Conservation (phyloP, 92 coral and sea anemone species). For the Phenganax stokvisi region DNA sequence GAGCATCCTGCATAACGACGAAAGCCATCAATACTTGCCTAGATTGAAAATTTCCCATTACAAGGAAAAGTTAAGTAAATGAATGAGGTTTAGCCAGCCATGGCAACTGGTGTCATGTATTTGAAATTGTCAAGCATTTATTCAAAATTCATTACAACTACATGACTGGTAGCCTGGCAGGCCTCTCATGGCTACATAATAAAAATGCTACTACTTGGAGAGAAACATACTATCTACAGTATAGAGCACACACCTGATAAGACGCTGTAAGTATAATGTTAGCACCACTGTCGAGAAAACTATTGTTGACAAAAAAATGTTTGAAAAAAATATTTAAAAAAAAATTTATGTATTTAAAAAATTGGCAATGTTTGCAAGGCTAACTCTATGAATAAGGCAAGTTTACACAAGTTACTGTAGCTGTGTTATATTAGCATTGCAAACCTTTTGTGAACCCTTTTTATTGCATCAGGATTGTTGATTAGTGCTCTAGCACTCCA, state of each 20-base stretch:
- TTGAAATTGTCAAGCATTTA: no score
- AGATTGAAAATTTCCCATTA: background rate
- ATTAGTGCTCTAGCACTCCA: slow-evolving; percentile 79
- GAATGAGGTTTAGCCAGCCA: no score
- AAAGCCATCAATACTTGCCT: slow-evolving; percentile 75
- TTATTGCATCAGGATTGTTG: slow-evolving; percentile 61
- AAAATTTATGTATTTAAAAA: no score
- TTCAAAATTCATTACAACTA: no score
- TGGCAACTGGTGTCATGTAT: no score
- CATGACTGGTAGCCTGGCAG: no score
- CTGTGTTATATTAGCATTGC: background rate
- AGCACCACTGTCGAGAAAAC: slow-evolving; percentile 78
- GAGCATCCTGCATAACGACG: slow-evolving; percentile 55
- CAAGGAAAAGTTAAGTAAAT: background rate
- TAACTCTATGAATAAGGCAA: no score
- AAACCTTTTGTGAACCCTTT: slow-evolving; percentile 67
- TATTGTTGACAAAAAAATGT: background rate
- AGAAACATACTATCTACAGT: background rate
- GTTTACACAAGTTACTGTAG: no score
- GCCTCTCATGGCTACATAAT: no score
- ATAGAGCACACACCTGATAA: slow-evolving; percentile 62
- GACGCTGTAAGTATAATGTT: slow-evolving; percentile 66
- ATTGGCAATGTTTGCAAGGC: no score
- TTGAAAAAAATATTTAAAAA: no score
- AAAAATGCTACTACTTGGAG: no score